Conservation (phyloP, 2,888 invertebrate genomes). For the Amiota communis region DNA sequence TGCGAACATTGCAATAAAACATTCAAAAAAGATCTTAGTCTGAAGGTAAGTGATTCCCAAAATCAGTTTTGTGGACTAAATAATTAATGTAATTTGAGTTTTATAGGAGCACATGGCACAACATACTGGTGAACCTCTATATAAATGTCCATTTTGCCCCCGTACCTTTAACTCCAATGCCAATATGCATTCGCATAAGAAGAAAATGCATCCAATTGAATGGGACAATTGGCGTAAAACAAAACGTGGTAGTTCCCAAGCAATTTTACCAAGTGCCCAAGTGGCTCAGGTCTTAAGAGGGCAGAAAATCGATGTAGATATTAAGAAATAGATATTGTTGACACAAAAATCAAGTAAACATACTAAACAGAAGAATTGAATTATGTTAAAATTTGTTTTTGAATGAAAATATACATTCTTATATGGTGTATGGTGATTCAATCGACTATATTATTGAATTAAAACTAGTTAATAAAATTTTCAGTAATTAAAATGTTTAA, state of each 20-base stretch:
- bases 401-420: too few relatives aligned
- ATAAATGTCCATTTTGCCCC: constrained; percentile 70
- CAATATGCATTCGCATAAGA: constrained; percentile 72
- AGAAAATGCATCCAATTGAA: constrained; percentile 69
- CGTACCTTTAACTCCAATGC: constrained; percentile 72
- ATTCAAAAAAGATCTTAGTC: constrained; percentile 70
- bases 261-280: constrained; percentile 59
- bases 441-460: too few relatives aligned
- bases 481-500: too few relatives aligned
- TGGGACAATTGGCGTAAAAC: constrained; percentile 70
- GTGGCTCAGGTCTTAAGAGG: constrained; percentile 60
- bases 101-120: constrained; percentile 71
- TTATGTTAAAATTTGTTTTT: too few relatives aligned
- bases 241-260: constrained; percentile 66
- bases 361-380: too few relatives aligned
- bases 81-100: constrained; percentile 5
- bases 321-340: too few relatives aligned
- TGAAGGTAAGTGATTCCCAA: constrained; percentile 56
- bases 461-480: too few relatives aligned
- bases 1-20: constrained; percentile 71
- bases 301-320: neutral
- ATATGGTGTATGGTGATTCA: too few relatives aligned
- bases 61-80: neutral
- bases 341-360: too few relatives aligned
- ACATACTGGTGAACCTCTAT: constrained; percentile 70